Conservation (phyloP, 2,113 vertebrate species). For the Girardinichthys multiradiatus region DNA sequence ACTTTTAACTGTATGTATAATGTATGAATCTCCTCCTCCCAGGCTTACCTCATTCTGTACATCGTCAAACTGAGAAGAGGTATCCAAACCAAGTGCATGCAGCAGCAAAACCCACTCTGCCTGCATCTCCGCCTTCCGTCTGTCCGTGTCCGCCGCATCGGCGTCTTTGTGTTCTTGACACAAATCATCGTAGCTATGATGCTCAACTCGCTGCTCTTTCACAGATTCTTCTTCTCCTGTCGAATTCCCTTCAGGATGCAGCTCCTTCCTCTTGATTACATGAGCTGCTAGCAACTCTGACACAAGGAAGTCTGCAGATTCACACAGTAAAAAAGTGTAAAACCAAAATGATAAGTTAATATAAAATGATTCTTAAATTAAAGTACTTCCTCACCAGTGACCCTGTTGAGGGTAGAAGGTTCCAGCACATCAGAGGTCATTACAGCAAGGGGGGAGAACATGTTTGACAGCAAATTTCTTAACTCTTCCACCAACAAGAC, state of each 20-base stretch:
- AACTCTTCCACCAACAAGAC: conserved; percentile 73
- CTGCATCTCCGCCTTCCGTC: conserved; percentile 47
- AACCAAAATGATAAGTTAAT: neutral
- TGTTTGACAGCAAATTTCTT: conserved; percentile 62
- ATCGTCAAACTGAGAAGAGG: conserved; percentile 61
- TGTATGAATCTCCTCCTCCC: neutral
- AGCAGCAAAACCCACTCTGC: conserved; percentile 70
- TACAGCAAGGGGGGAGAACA: conserved; percentile 61
- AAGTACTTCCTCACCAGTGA: conserved; percentile 69
- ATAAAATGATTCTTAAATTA: neutral
- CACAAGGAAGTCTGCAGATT: conserved; percentile 74
- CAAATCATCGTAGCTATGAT: conserved; percentile 19
- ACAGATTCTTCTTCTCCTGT: conserved; percentile 31
- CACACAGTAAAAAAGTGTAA: neutral
- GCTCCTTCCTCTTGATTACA: conserved; percentile 62
- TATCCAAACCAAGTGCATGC: conserved; percentile 66
- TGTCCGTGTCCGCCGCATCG: conserved; percentile 13
- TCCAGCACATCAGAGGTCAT: conserved; percentile 67
- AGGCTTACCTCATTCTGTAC: conserved; percentile 63
- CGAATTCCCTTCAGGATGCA: conserved; percentile 54
- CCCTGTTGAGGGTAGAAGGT: conserved; percentile 57
- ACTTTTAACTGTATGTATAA: neutral
- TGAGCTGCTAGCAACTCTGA: conserved; percentile 76
- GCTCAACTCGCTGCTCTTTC: conserved; percentile 69
- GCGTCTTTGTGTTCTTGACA: conserved; percentile 21